These are phyloP conservation scores for Scrobipalpa atriplicella DNA, from an alignment of 2,888 invertebrate genomes.

Conservation along the genomic window DNA sequence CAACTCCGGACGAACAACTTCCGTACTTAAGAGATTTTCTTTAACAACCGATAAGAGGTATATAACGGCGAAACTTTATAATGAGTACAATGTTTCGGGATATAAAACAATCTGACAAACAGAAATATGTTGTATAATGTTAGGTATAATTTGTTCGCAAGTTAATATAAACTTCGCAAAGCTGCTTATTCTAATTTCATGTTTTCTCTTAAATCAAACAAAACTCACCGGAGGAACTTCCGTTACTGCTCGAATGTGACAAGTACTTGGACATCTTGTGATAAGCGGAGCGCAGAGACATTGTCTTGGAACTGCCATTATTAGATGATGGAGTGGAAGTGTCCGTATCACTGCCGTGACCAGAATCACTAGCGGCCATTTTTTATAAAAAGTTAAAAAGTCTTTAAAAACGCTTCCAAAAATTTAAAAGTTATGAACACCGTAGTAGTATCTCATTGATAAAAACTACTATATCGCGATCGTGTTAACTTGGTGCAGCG, in stretches of 20 bases:
- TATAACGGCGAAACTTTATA: no score
- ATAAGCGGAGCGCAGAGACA: slow-evolving; percentile 41
- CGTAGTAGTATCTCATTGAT: background rate
- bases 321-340: slow-evolving; percentile 30
- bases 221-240: slow-evolving; percentile 23
- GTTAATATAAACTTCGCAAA: background rate
- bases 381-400: background rate
- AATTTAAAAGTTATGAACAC: background rate
- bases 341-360: slow-evolving; percentile 34
- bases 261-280: slow-evolving; percentile 43
- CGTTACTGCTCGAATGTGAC: slow-evolving; percentile 34
- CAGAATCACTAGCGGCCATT: slow-evolving; percentile 32
- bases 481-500: background rate
- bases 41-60: no score
- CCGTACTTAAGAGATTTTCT: no score
- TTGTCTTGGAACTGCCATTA: slow-evolving; percentile 32
- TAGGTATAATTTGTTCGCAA: no score
- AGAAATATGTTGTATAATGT: no score
- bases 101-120: no score
- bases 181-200: background rate
- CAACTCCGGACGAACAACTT: no score
- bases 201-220: background rate
- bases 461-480: background rate
- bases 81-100: no score
- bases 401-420: background rate